These are phyloP conservation scores for Pheosia gnoma DNA, from an alignment of 2,888 invertebrate species.

Conservation along the genomic window DNA sequence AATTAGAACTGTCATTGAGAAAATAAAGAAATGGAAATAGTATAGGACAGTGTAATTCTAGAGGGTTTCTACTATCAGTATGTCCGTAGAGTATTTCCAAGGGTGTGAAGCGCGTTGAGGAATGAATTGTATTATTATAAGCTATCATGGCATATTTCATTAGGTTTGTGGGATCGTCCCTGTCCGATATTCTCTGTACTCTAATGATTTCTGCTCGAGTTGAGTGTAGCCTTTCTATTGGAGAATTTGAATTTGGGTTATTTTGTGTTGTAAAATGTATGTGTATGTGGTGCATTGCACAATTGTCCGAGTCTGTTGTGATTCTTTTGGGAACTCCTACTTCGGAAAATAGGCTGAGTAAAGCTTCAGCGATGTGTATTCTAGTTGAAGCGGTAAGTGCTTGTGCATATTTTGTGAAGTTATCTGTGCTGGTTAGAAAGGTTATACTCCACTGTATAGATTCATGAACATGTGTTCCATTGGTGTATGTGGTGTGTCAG, in stretches of 20 bases:
- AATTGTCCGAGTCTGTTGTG: neutral
- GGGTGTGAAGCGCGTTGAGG: constrained; percentile 39
- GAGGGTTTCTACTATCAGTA: constrained; percentile 38
- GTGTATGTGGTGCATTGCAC: neutral
- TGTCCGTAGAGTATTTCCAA: constrained; percentile 41
- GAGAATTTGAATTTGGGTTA: constrained; percentile 33
- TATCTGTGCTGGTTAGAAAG: constrained; percentile 38
- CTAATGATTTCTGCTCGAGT: constrained; percentile 28
- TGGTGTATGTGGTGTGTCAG: too few species aligned
- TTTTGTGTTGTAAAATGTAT: constrained; percentile 1
- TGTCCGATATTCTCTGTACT: constrained; percentile 33
- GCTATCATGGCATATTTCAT: constrained; percentile 41
- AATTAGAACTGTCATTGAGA: too few species aligned
- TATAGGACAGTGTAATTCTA: constrained; percentile 6
- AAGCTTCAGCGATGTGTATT: constrained; percentile 29
- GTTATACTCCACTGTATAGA: constrained; percentile 23
- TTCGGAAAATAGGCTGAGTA: constrained; percentile 22
- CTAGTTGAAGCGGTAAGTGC: constrained; percentile 29
- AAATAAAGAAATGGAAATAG: too few species aligned
- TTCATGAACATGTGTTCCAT: too few species aligned
- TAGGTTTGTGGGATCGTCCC: constrained; percentile 26
- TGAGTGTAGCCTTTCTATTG: constrained; percentile 31
- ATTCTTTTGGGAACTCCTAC: neutral
- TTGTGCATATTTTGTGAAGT: constrained; percentile 40
- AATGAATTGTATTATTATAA: constrained; percentile 39